These are phyloP conservation scores for Euclidia mi DNA, from an alignment of 2,888 invertebrate genomes.

Conservation along the genomic window DNA sequence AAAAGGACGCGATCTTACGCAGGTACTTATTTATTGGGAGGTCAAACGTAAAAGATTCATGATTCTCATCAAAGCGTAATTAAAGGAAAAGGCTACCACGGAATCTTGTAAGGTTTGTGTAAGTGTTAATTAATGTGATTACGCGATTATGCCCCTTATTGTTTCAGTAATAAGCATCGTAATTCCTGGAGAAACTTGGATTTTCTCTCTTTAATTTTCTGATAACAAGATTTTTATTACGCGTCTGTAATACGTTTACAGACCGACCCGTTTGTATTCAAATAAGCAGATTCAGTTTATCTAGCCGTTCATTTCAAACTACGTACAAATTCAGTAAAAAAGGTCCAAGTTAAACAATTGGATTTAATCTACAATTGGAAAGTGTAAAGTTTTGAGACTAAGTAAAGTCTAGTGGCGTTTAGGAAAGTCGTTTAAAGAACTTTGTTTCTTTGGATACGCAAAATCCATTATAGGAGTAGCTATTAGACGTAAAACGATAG, in stretches of 20 bases:
- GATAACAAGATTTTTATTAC: constrained; percentile 42
- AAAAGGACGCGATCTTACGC: constrained; percentile 53
- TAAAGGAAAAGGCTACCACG: constrained; percentile 54
- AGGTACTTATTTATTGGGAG: constrained; percentile 56
- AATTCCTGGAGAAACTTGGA: constrained; percentile 22
- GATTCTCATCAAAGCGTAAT: constrained; percentile 56
- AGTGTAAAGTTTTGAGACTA: constrained; percentile 29
- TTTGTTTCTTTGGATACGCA: constrained; percentile 30
- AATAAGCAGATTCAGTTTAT: constrained; percentile 6
- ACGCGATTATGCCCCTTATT: constrained; percentile 34
- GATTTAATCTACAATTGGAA: constrained; percentile 43
- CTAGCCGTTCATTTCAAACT: constrained; percentile 11
- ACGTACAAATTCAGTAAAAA: constrained; percentile 33
- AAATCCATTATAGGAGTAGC: constrained; percentile 32
- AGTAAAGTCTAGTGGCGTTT: constrained; percentile 41
- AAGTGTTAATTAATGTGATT: constrained; percentile 38
- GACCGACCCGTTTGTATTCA: constrained; percentile 20
- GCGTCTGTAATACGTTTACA: constrained; percentile 24
- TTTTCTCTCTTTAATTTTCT: constrained; percentile 35
- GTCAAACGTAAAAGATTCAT: constrained; percentile 55
- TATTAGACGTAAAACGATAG: constrained; percentile 44
- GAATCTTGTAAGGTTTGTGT: constrained; percentile 44
- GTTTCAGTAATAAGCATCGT: constrained; percentile 8
- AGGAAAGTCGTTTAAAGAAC: constrained; percentile 37
- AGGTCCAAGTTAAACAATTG: constrained; percentile 35